Conservation (phyloP, 2,797 vertebrate species). For the Anguilla megastoma region DNA sequence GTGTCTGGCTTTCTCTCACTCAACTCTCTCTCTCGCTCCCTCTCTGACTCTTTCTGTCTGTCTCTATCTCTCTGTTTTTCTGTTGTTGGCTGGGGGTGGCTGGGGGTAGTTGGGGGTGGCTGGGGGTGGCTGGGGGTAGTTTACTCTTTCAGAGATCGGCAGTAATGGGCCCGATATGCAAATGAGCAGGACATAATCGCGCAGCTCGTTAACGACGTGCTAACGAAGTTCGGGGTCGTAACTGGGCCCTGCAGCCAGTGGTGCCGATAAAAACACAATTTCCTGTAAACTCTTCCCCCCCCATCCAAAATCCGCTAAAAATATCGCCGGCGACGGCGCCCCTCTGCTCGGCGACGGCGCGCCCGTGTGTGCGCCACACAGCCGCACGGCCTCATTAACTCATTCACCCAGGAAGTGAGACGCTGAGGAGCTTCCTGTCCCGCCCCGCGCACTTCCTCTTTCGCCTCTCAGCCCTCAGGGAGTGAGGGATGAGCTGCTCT, state of each 20-base stretch:
- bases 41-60: neutral
- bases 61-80: neutral
- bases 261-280: neutral
- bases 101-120: no score
- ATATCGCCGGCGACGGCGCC: neutral
- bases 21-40: neutral
- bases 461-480: neutral
- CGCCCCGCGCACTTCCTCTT: neutral
- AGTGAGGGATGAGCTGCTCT: neutral
- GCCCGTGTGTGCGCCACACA: constrained; percentile 56
- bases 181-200: neutral
- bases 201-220: neutral
- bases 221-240: neutral
- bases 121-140: neutral
- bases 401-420: constrained; percentile 73
- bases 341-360: neutral
- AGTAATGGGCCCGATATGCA: neutral
- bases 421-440: constrained; percentile 27
- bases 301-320: neutral
- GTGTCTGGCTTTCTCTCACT: no score
- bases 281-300: neutral
- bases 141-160: neutral
- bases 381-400: constrained; percentile 78
- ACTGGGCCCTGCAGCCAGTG: neutral
- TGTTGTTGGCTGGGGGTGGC: neutral